Conservation (phyloP, 2,888 invertebrate species). For the Autographa pulchrina region DNA sequence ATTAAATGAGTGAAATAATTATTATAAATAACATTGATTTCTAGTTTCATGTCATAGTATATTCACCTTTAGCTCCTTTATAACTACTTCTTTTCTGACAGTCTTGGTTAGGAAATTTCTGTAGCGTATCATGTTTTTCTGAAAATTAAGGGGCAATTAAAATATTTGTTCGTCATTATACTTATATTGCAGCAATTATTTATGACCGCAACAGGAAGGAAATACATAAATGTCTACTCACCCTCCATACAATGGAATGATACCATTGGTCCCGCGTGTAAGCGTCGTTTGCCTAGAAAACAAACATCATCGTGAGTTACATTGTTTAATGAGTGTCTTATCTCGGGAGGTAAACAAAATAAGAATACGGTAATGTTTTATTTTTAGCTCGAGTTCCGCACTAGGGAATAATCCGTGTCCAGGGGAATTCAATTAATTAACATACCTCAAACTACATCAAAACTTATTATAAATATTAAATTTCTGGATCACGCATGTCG, state of each 20-base stretch:
- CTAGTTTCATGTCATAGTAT: not conserved
- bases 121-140: conserved; percentile 94
- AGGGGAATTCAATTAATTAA: not conserved
- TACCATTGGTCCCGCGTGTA: conserved; percentile 96
- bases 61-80: conserved; percentile 93
- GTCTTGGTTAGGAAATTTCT: conserved; percentile 91
- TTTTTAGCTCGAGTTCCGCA: conserved; percentile 11
- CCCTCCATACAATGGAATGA: conserved; percentile 94
- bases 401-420: not conserved
- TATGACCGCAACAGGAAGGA: conserved; percentile 48
- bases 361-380: not conserved
- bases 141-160: conserved; percentile 66
- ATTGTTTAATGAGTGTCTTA: conserved; percentile 28
- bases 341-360: conserved; percentile 19
- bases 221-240: conserved; percentile 73
- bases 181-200: conserved; percentile 27
- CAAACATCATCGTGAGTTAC: conserved; percentile 21
- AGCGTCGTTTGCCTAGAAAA: conserved; percentile 91
- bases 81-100: conserved; percentile 92
- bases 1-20: conserved; percentile 15
- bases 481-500: not conserved
- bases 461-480: not conserved
- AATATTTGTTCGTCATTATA: conserved; percentile 13
- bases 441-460: not conserved
- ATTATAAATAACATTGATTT: not conserved